Conservation (phyloP, 2,888 invertebrate species). For the Kuschelorhynchus macadamiae region DNA sequence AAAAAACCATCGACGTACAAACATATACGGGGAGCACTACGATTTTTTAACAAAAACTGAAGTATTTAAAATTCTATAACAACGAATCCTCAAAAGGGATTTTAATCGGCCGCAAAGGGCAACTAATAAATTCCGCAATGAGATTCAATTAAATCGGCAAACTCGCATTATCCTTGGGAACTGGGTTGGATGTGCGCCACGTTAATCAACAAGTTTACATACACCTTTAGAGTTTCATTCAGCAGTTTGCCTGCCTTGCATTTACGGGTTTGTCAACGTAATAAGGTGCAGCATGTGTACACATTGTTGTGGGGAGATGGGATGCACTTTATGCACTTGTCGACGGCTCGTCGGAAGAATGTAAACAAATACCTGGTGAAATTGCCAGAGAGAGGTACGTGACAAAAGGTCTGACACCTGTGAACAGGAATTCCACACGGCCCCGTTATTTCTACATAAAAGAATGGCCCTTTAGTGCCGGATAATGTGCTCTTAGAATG, state of each 20-base stretch:
- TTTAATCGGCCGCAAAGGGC: neutral
- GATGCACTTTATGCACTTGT: constrained; percentile 37
- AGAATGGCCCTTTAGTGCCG: constrained; percentile 9
- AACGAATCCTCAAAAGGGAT: neutral
- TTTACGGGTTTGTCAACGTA: constrained; percentile 35
- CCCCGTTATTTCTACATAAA: constrained; percentile 18
- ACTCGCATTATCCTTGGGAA: constrained; percentile 7
- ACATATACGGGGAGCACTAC: too few relatives aligned
- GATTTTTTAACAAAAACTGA: too few relatives aligned
- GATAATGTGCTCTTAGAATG: neutral
- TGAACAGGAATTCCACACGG: constrained; percentile 15
- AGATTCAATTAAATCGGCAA: constrained; percentile 2
- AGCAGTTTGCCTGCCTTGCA: constrained; percentile 10
- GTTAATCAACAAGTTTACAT: constrained; percentile 23
- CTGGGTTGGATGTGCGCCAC: constrained; percentile 8
- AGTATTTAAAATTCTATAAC: neutral
- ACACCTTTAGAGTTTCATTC: constrained; percentile 33
- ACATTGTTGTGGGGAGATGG: constrained; percentile 33
- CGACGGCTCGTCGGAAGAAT: constrained; percentile 30
- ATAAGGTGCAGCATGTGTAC: constrained; percentile 32
- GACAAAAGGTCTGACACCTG: constrained; percentile 33
- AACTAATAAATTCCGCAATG: neutral
- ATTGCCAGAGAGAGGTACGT: constrained; percentile 34
- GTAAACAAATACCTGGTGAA: constrained; percentile 37
- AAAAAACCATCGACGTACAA: too few relatives aligned